Evolutionary conservation across 1,140 invertebrate genomes (phyloP).

Genomic region (Orussus abietinus): DNA sequence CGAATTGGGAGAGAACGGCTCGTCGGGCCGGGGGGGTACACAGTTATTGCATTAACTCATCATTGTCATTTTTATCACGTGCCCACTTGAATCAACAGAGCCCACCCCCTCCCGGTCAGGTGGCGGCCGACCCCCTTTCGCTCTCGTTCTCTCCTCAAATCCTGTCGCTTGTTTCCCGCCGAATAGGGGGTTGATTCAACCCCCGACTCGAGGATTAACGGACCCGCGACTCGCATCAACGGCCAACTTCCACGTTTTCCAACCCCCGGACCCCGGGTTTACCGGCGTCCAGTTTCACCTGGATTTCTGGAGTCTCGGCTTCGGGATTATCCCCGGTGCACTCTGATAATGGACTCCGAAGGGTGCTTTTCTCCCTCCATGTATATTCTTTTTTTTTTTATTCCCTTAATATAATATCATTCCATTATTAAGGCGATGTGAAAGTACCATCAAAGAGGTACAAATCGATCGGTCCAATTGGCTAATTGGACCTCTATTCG

Average conservation of each 20-base stretch:
- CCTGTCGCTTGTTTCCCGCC: not conserved
- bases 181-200: not conserved
- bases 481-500: too few species aligned
- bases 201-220: too few species aligned
- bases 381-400: not conserved
- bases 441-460: too few species aligned
- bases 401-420: too few species aligned
- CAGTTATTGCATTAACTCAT: constrained; percentile 53
- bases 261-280: constrained; percentile 8
- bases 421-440: too few species aligned
- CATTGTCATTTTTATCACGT: constrained; percentile 54
- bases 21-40: constrained; percentile 38
- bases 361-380: not conserved
- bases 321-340: constrained; percentile 43
- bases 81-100: constrained; percentile 44
- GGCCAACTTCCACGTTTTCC: too few species aligned
- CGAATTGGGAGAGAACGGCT: too few species aligned
- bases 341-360: constrained; percentile 28
- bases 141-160: too few species aligned
- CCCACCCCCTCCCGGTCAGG: not conserved
- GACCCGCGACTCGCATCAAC: too few species aligned
- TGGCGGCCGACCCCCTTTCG: too few species aligned
- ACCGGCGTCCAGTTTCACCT: not conserved
- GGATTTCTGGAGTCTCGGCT: constrained; percentile 19
- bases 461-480: too few species aligned